Conservation (phyloP, 2,113 vertebrate species). For the Pterophyllum scalare region DNA sequence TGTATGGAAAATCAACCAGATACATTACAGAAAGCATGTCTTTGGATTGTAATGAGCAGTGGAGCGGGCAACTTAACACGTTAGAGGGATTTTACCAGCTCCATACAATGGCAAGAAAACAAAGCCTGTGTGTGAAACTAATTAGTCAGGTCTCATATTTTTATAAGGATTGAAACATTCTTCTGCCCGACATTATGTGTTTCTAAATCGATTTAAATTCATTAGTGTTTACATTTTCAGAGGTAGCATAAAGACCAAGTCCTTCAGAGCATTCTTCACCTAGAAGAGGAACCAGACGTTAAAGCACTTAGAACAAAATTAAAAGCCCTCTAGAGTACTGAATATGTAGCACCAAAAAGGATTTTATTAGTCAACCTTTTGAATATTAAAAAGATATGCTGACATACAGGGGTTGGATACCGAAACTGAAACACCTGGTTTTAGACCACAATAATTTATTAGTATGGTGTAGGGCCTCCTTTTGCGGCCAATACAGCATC, state of each 20-base stretch:
- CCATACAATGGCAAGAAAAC: not conserved
- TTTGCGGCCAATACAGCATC: no score
- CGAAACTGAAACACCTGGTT: no score
- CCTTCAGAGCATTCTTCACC: not conserved
- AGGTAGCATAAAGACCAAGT: not conserved
- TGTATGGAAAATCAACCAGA: slow-evolving; percentile 41
- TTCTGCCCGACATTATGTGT: not conserved
- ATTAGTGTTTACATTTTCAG: no score
- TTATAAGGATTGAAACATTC: not conserved
- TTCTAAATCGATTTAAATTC: not conserved
- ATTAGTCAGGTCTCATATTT: slow-evolving; percentile 13
- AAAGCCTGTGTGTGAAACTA: slow-evolving; percentile 32
- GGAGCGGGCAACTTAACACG: slow-evolving; percentile 12
- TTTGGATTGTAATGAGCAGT: slow-evolving; percentile 28
- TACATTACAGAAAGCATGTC: not conserved
- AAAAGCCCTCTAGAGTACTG: not conserved
- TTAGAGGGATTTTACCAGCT: slow-evolving; percentile 18
- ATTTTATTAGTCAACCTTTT: not conserved
- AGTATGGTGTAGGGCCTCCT: no score
- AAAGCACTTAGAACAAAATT: not conserved
- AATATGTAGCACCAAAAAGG: not conserved
- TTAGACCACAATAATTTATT: no score
- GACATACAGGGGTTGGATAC: no score
- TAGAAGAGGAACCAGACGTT: not conserved
- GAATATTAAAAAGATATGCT: not conserved